Percentiles rank a stretch among this genome's conserved stretches.
Conservation (phyloP, 2,797 vertebrate species). For the Distichodus sexfasciatus region DNA sequence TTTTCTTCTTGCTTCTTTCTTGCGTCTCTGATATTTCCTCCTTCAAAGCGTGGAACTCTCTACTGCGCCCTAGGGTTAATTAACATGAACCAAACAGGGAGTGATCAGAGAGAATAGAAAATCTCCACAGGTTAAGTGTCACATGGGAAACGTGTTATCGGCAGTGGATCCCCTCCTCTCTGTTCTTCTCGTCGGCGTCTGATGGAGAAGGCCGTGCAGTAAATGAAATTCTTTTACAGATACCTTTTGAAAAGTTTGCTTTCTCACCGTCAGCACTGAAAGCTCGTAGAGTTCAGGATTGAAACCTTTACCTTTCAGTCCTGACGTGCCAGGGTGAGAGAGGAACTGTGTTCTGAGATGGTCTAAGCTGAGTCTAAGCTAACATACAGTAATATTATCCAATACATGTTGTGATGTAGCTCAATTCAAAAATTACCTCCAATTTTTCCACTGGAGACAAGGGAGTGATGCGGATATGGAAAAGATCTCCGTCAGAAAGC, state of each 20-base stretch:
- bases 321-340: neutral
- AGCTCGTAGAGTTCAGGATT: slow-evolving; percentile 51
- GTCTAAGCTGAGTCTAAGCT: neutral
- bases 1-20: slow-evolving; percentile 41
- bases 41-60: slow-evolving; percentile 71
- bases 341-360: neutral
- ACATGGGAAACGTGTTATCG: slow-evolving; percentile 76
- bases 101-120: slow-evolving; percentile 74
- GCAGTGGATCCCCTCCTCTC: slow-evolving; percentile 48
- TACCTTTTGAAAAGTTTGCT: slow-evolving; percentile 70
- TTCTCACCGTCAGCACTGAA: slow-evolving; percentile 61
- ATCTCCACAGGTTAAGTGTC: slow-evolving; percentile 80
- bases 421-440: neutral
- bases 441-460: neutral
- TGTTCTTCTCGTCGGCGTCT: slow-evolving; percentile 59
- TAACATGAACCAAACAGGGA: slow-evolving; percentile 77
- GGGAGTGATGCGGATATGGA: neutral
- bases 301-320: slow-evolving; percentile 52
- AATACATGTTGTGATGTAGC: neutral
- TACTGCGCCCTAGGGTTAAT: slow-evolving; percentile 75
- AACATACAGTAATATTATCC: neutral
- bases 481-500: neutral
- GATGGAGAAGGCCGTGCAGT: slow-evolving; percentile 46
- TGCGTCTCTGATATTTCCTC: slow-evolving; percentile 53
- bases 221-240: slow-evolving; percentile 58